Evolutionary conservation across 2,888 invertebrate genomes (phyloP), one percentile per base, ranked within the genome.

Genomic region (Himalopsyche anomala): DNA sequence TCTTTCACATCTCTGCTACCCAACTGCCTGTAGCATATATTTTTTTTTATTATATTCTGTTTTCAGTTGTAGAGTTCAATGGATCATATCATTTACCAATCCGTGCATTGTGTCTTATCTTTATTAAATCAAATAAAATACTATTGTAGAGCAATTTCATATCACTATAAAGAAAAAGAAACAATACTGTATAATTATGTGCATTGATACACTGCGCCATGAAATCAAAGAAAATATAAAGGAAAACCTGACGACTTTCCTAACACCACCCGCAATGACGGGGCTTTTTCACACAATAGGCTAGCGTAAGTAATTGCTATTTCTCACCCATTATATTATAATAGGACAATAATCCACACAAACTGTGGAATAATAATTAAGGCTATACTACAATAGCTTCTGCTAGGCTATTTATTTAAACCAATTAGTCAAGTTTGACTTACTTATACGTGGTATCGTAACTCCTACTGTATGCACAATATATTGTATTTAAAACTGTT

Each of bases 341-440:
- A 81, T 85, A 85, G 54, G 84, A 87, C 84, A 87, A 87, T 83
- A 83, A 84, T 80, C 79, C 62, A 84, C 82, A 82, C 36, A 84
- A 83, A 83, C 80, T 38, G 80, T 45, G 54, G 84, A 28, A 82
- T 79, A 82, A 69, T 84, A 86, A 83, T 86, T 83, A 84, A 69
- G 79, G 81, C 74, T 54, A 19, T 40, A 40, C 55, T 42, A 84
- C 80, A 85, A 85, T 79, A 83, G 40, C 81, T 54, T 42, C 69
- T 40, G 62, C 36, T 81, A 81, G 54, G 84, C 55, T 84, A 82
- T 88, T 88, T 88, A 88, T 85, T 88, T 83, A 28, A 80, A 88
- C 87, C 88, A 88, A 88, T 88, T 88, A 88, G 88, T 80, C 83
- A 45, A 86, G 56, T 81, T 85, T 83, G 45, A 84, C 83, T 54